Conservation (phyloP, 2,888 invertebrate species). For the Pinctada fucata region DNA sequence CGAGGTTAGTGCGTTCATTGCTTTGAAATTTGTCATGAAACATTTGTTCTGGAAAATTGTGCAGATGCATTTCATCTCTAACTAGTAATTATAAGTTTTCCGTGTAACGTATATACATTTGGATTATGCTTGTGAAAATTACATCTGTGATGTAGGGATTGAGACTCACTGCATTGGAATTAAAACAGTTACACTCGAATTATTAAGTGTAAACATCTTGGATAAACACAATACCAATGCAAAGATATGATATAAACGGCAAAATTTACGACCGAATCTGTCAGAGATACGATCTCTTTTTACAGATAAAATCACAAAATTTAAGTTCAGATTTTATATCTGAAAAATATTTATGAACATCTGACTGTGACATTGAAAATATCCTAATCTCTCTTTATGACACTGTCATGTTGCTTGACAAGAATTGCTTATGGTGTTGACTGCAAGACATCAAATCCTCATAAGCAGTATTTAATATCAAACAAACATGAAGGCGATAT, state of each 20-base stretch:
- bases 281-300: background rate
- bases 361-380: too few relatives aligned
- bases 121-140: background rate
- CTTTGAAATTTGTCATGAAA: slow-evolving; percentile 17
- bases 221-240: background rate
- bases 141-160: background rate
- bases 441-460: too few relatives aligned
- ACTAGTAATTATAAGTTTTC: background rate
- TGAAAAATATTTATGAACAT: too few relatives aligned
- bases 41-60: slow-evolving; percentile 24
- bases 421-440: too few relatives aligned
- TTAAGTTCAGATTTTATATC: background rate
- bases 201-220: background rate
- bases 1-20: background rate
- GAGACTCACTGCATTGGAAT: slow-evolving; percentile 1
- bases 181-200: background rate
- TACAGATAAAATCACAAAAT: background rate
- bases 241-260: background rate
- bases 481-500: too few relatives aligned
- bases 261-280: background rate
- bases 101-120: background rate
- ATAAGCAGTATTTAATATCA: too few relatives aligned
- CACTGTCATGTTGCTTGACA: too few relatives aligned
- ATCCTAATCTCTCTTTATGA: too few relatives aligned
- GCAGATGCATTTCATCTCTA: slow-evolving; percentile 19